Evolutionary conservation across 2,113 vertebrate species (phyloP).

Genomic region (Salminus brasiliensis): DNA sequence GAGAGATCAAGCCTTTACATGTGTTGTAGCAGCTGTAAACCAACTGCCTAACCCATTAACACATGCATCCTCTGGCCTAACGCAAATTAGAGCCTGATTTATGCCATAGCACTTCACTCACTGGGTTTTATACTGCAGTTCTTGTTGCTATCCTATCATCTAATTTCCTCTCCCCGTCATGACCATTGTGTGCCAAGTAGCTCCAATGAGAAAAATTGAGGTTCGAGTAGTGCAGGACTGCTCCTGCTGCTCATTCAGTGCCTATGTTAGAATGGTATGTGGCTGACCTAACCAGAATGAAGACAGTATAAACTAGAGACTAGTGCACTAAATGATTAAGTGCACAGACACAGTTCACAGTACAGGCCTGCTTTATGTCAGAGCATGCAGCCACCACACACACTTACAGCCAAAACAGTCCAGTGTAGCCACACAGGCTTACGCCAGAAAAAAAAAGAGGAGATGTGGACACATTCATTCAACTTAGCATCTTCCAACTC

Average conservation of each 20-base stretch:
- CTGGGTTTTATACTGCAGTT: neutral
- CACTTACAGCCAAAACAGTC: constrained; percentile 14
- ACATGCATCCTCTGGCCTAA: neutral
- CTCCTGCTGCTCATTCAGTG: neutral
- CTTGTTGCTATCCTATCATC: neutral
- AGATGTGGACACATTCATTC: neutral
- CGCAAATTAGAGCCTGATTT: neutral
- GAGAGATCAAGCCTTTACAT: neutral
- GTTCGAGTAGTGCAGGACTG: neutral
- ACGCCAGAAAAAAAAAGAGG: constrained; percentile 14
- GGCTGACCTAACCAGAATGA: constrained; percentile 67
- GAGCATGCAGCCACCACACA: constrained; percentile 37
- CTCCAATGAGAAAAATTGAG: neutral
- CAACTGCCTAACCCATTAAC: neutral
- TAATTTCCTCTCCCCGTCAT: neutral
- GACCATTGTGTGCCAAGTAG: neutral
- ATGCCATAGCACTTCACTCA: neutral
- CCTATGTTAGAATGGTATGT: constrained; percentile 21
- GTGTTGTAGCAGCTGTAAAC: neutral
- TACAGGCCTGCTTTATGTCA: constrained; percentile 63
- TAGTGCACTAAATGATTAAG: constrained; percentile 42
- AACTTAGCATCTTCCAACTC: neutral
- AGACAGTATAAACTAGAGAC: constrained; percentile 62
- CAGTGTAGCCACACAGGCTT: neutral
- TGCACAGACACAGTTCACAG: constrained; percentile 37